Percentiles rank a stretch among this genome's conserved stretches.
phyloP scores from a whole-genome alignment of 2,113 vertebrate genomes.

The Acinonyx jubatus region DNA sequence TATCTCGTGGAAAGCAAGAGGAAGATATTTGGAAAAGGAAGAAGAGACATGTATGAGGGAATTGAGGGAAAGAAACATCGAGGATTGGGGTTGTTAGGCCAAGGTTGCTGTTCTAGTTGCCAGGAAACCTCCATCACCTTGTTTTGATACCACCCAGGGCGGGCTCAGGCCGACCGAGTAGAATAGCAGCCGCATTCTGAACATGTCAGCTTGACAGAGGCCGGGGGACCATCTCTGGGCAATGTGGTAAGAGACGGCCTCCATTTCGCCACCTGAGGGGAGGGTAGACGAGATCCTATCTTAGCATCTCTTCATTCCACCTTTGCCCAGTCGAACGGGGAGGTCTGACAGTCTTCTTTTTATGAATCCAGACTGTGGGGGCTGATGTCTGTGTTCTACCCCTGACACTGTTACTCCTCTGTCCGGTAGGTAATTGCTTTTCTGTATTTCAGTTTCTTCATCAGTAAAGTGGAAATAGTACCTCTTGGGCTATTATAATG shows the following conservation, averaged over 20 bases:
- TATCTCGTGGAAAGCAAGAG: background rate
- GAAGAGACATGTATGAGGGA: background rate
- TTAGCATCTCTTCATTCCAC: background rate
- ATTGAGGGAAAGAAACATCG: background rate
- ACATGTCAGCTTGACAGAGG: background rate
- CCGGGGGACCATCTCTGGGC: background rate
- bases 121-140: constrained; percentile 40
- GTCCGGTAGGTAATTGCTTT: background rate
- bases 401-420: background rate
- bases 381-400: background rate
- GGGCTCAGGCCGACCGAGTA: background rate
- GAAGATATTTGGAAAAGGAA: background rate
- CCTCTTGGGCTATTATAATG: background rate
- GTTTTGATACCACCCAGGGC: background rate
- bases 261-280: background rate
- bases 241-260: background rate
- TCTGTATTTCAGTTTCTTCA: background rate
- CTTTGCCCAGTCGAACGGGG: background rate
- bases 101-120: background rate
- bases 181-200: background rate
- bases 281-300: background rate
- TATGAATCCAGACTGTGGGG: background rate
- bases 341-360: background rate
- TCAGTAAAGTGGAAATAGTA: background rate
- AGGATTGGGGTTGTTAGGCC: background rate